Evolutionary conservation across 2,113 vertebrate genomes (phyloP).

Genomic region (Anhinga anhinga): DNA sequence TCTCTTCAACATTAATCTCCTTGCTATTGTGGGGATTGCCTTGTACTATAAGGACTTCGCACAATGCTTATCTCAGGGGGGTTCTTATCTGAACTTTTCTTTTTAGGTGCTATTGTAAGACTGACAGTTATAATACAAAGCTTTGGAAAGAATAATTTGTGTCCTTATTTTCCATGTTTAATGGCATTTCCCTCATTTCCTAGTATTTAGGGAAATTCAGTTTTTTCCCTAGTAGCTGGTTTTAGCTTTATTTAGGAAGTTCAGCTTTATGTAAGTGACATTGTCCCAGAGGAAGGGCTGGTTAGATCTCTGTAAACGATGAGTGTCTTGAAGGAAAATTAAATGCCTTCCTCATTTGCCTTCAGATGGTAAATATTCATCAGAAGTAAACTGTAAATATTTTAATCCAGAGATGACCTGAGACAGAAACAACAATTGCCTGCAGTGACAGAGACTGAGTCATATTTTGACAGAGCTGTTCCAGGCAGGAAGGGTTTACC

Average conservation of each 20-base stretch:
- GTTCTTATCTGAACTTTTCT: neutral
- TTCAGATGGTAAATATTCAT: neutral
- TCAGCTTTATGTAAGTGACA: neutral
- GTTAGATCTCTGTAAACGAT: neutral
- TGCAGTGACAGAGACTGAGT: neutral
- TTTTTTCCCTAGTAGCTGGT: neutral
- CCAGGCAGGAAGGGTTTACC: neutral
- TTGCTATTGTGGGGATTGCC: neutral
- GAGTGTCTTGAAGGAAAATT: neutral
- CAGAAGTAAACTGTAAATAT: constrained; percentile 6
- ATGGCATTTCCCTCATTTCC: neutral
- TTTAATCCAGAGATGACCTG: constrained; percentile 30
- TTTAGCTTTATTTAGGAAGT: neutral
- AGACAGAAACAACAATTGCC: neutral
- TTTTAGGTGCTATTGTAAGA: neutral
- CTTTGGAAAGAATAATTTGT: neutral
- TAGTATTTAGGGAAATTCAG: neutral
- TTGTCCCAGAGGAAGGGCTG: neutral
- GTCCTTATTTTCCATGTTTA: neutral
- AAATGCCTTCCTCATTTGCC: neutral
- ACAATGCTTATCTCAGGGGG: neutral
- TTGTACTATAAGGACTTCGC: neutral
- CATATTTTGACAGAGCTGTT: neutral
- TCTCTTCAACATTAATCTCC: neutral
- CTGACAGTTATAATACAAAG: neutral